Percentiles rank a stretch among this genome's conserved stretches.
phyloP scores from a whole-genome alignment of 2,113 vertebrate species.

The Cercopithecus mona region DNA sequence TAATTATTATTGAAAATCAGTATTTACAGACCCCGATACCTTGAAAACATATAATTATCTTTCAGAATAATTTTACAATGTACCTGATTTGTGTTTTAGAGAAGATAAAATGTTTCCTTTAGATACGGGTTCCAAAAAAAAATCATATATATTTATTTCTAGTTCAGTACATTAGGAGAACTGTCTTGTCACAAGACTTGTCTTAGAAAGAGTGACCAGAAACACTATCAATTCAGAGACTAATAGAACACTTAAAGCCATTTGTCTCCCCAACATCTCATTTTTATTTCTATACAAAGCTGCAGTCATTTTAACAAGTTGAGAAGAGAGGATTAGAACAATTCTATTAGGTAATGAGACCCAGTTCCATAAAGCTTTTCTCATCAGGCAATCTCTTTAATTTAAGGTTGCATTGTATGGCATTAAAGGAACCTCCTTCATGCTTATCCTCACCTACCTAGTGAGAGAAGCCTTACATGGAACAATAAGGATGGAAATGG shows the following conservation, averaged over 20 bases:
- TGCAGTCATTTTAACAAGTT: neutral
- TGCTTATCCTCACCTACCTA: neutral
- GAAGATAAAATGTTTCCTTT: neutral
- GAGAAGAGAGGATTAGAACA: neutral
- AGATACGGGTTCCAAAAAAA: neutral
- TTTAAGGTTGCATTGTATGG: neutral
- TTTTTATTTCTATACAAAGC: neutral
- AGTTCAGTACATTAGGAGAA: neutral
- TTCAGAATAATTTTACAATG: slow-evolving; percentile 46
- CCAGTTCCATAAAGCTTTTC: neutral
- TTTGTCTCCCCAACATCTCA: neutral
- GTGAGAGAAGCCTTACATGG: neutral
- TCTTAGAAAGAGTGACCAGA: neutral
- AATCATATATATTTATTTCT: neutral
- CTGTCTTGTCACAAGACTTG: neutral
- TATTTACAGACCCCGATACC: neutral
- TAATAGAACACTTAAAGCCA: neutral
- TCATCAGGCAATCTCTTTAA: neutral
- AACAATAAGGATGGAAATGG: neutral
- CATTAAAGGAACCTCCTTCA: neutral
- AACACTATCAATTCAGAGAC: neutral
- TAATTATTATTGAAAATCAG: neutral
- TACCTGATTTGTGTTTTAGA: slow-evolving; percentile 47
- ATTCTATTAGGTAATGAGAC: neutral
- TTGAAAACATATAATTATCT: slow-evolving; percentile 60